Evolutionary conservation across 1,140 invertebrate genomes (phyloP).

Genomic region (Lordiphosa collinella): DNA sequence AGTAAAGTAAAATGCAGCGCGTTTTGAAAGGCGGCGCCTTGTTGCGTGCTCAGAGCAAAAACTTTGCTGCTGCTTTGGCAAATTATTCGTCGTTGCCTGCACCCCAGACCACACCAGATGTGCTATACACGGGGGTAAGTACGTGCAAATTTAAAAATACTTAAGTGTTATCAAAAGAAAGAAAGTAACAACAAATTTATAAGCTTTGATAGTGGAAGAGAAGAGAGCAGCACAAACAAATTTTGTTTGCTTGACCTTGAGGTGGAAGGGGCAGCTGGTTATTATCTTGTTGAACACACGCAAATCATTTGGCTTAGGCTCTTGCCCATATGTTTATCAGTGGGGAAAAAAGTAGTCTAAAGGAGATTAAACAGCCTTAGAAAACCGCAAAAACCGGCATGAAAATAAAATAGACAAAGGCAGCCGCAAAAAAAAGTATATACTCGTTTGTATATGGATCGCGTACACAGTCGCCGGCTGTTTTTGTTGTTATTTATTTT

Average conservation of each 20-base stretch:
- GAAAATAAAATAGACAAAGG: conserved; percentile 29
- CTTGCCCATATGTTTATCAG: too few relatives aligned
- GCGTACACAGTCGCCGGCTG: conserved; percentile 27
- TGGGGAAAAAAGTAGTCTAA: not conserved
- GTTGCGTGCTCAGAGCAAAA: conserved; percentile 39
- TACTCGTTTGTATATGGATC: conserved; percentile 7
- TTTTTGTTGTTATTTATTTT: conserved; percentile 37
- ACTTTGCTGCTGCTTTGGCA: conserved; percentile 38
- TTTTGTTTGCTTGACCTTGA: conserved; percentile 14
- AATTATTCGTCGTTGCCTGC: conserved; percentile 54
- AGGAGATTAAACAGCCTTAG: conserved; percentile 24
- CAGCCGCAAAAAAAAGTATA: conserved; percentile 12
- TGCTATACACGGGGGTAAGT: conserved; percentile 75
- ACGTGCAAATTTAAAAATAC: not conserved
- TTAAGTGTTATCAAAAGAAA: conserved; percentile 10
- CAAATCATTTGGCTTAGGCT: too few relatives aligned
- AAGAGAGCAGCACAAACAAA: not conserved
- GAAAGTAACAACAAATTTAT: not conserved
- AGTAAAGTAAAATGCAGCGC: conserved; percentile 57
- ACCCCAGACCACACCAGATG: conserved; percentile 61
- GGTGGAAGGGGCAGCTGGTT: not conserved
- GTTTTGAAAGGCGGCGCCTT: conserved; percentile 45
- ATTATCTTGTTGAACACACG: too few relatives aligned
- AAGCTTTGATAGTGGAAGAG: too few relatives aligned
- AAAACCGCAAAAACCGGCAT: conserved; percentile 18